Evolutionary conservation across 1,140 invertebrate genomes (phyloP), one percentile per base, ranked within the genome.

Genomic region (Harlomillsia oculata): DNA sequence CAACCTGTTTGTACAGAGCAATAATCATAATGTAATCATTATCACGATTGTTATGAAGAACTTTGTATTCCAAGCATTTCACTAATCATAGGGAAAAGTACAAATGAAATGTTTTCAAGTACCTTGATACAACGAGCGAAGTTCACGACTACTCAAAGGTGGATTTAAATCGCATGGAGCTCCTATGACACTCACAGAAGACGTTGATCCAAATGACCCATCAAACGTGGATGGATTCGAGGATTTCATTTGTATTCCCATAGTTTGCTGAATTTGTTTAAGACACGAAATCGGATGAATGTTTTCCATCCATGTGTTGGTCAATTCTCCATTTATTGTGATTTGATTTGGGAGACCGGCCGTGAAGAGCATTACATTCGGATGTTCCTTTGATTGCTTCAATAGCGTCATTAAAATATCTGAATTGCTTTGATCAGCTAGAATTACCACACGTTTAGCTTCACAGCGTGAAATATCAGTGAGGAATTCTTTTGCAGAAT

Each of bases 391-490:
- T 5, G 68, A 68, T 62, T 61, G 37, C 32, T 56, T 66, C 16
- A 77, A 62, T 3, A 67, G 67, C 3, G 70, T 67, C 18, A 72
- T 66, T 5, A 78, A 54, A 40, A 72, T 66, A 0, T 72, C 74
- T 2, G 74, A 67, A 61, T 72, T 75, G 53, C 72, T 76, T 51
- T 78, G 76, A 56, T 79, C 77, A 1, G 70, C 71, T 1, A 79
- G 60, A 4, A 78, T 51, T 23, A 75, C 68, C 2, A 78, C 72
- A n/a, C 73, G 68, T 6, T 70, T 67, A 0, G 77, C 76, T 20
- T 64, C 53, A 63, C 77, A 79, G 9, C 71, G 56, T 1, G 69
- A 56, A 3, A 76, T 65, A 57, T 79, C 77, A 0, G 69, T 60
- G 25, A 76, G 62, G 21, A 79, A 67, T 59, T 79, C 77, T 13